Conservation (phyloP, 2,888 invertebrate genomes). For the Lycia hirtaria region DNA sequence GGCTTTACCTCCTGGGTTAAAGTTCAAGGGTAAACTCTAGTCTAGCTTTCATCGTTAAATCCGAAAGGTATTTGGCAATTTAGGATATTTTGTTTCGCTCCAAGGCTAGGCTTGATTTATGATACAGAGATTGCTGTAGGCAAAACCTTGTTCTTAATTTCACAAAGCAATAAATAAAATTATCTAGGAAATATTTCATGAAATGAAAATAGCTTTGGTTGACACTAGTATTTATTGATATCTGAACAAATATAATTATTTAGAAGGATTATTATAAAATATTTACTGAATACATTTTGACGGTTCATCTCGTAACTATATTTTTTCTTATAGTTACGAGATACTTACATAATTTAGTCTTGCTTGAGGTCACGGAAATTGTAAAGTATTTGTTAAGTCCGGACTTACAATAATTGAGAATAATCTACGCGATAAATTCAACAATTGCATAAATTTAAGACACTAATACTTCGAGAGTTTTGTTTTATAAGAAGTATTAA, state of each 20-base stretch:
- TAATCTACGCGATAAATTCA: too few relatives aligned
- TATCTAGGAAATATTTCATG: constrained; percentile 13
- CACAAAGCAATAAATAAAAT: constrained; percentile 13
- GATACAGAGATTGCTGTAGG: constrained; percentile 13
- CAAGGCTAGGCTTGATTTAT: constrained; percentile 45
- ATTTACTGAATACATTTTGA: too few relatives aligned
- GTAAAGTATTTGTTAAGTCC: too few relatives aligned
- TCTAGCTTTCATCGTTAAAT: constrained; percentile 31
- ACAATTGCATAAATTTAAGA: too few relatives aligned
- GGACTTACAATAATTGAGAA: too few relatives aligned
- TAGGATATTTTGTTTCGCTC: constrained; percentile 21
- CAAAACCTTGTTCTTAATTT: constrained; percentile 8
- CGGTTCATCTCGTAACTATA: too few relatives aligned
- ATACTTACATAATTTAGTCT: too few relatives aligned
- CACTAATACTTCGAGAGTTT: too few relatives aligned
- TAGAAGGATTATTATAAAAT: too few relatives aligned
- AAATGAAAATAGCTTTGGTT: not conserved
- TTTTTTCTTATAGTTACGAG: too few relatives aligned
- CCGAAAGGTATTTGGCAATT: constrained; percentile 21
- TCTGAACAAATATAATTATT: not conserved
- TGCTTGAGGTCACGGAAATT: too few relatives aligned
- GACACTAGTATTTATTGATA: not conserved
- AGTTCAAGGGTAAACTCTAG: constrained; percentile 37
- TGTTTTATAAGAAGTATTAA: too few relatives aligned
- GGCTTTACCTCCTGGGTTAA: constrained; percentile 28